These are phyloP conservation scores for Spheniscus mendiculus DNA, from an alignment of 2,113 vertebrate genomes.

Conservation along the genomic window DNA sequence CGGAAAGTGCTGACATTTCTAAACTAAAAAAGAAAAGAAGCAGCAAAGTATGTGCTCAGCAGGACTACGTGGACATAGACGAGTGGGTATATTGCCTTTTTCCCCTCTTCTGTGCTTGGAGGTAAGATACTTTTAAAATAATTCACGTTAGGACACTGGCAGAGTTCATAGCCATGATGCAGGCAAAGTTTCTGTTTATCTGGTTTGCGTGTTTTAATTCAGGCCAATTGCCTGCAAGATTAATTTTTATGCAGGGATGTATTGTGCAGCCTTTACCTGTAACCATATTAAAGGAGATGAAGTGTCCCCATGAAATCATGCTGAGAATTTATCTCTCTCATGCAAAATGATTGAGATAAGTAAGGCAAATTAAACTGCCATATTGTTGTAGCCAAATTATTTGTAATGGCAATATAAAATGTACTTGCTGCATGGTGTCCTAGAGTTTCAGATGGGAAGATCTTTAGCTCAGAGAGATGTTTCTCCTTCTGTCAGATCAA, in stretches of 20 bases:
- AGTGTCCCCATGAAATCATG: background rate
- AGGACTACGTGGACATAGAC: background rate
- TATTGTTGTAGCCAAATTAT: background rate
- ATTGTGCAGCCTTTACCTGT: background rate
- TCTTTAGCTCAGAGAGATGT: background rate
- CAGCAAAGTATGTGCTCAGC: conserved; percentile 21
- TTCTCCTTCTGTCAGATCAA: background rate
- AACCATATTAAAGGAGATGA: background rate
- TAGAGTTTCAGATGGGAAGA: background rate
- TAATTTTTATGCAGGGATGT: background rate
- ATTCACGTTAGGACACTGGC: rapidly evolving
- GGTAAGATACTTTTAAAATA: rapidly evolving
- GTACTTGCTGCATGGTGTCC: background rate
- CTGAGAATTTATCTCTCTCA: background rate
- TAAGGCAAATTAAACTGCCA: conserved; percentile 11
- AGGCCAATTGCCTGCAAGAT: background rate
- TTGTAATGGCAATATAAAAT: background rate
- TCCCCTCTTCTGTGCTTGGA: background rate
- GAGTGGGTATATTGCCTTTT: background rate
- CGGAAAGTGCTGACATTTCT: conserved; percentile 59
- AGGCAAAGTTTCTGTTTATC: background rate
- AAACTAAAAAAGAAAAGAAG: conserved; percentile 57
- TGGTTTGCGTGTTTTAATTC: background rate
- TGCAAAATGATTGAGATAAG: conserved; percentile 15
- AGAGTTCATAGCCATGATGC: rapidly evolving